Conservation (phyloP, 2,113 vertebrate genomes). For the Cercocebus atys region DNA sequence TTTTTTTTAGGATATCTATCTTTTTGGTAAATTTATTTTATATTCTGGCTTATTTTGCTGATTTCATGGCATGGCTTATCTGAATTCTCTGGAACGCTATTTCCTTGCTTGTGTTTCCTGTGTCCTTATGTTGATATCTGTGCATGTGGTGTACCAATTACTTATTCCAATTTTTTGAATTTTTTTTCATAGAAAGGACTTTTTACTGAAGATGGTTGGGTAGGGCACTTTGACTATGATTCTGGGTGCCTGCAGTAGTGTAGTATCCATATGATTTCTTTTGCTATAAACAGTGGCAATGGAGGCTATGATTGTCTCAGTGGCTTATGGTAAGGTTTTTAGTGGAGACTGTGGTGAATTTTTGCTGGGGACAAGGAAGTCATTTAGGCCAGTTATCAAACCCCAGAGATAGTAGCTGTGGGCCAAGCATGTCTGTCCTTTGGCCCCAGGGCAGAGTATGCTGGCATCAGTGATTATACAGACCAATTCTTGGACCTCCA, state of each 20-base stretch:
- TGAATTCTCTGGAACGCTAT: neutral
- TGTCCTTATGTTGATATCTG: neutral
- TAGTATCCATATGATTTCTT: neutral
- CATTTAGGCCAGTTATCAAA: neutral
- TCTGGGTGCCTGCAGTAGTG: neutral
- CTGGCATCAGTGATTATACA: neutral
- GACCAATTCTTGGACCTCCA: neutral
- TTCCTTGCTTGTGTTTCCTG: neutral
- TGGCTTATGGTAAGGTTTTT: neutral
- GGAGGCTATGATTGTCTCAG: neutral
- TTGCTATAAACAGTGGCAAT: neutral
- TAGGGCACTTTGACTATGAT: neutral
- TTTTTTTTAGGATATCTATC: neutral
- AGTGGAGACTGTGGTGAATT: neutral
- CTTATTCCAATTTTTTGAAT: neutral
- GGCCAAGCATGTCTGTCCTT: neutral
- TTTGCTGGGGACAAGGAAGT: neutral
- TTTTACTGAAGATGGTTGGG: neutral
- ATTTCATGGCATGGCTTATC: neutral
- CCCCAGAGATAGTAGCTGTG: neutral
- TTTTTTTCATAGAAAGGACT: neutral
- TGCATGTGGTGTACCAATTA: neutral
- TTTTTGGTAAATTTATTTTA: neutral
- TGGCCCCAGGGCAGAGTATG: neutral
- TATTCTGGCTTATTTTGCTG: neutral